Base-by-base conservation (phyloP, 2,888 invertebrate genomes). In the Yponomeuta cagnagella region DNA sequence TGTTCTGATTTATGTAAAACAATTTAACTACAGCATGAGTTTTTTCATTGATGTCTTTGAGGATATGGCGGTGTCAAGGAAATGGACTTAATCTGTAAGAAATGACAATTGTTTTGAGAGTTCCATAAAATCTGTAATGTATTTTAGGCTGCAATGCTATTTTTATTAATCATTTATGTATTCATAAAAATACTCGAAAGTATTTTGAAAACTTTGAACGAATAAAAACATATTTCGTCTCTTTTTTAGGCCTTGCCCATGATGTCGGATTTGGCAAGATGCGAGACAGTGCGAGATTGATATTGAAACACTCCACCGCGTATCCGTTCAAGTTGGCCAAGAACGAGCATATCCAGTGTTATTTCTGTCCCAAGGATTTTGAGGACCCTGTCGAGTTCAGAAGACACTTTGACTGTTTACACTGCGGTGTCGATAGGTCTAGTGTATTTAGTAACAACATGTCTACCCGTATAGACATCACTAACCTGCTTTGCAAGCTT, bases 311-410 rank as follows among this genome's bases (percentile, higher is more conserved):
- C 33, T 43, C 67, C 15, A 67, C 67, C 10, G 67, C 67, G 15
- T 67, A 67, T 67, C 67, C 67, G n/a, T 67, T 67, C 43, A 37
- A 37, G 43, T n/a, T 67, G 67, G 12, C 48, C 90, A n/a, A 15
- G 12, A 15, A 83, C 72, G 88, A 12, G 52, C 52, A 58, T 4
- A 58, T 58, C 52, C 52, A 68, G 9, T 73, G 73, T 70, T 70
- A 23, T 67, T 73, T 69, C 58, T 73, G 73, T 68, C 48, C 23
- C 12, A 65, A 73, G n/a, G 58, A 58, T 12, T 72, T 69, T n/a
- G 66, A 65, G 33, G 71, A 72, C 48, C 71, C 72, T 10, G 31
- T 33, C 9, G 68, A 71, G 52, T 68, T 73, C 52, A 70, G 72
- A 23, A 5, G 68, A 4, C 73, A 73, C 58, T 48, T 71, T 43